Evolutionary conservation across 2,888 invertebrate genomes (phyloP).

Genomic region (Sesia bembeciformis): DNA sequence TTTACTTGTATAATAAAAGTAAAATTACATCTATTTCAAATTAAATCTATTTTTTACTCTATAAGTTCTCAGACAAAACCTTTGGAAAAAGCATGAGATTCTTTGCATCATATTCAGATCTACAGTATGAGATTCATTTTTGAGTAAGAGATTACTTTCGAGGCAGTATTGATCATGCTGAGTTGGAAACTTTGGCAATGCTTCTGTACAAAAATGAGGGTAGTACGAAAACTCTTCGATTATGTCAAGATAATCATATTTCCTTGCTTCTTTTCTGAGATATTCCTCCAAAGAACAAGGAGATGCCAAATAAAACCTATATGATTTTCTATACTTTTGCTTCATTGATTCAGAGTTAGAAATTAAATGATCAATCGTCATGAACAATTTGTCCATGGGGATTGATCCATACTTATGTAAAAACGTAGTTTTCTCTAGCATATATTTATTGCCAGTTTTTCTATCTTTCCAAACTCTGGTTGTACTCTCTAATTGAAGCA

Average conservation of each 20-base stretch:
- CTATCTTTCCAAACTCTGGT: constrained; percentile 71
- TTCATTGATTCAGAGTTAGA: constrained; percentile 74
- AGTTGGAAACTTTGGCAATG: constrained; percentile 75
- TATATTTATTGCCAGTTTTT: constrained; percentile 76
- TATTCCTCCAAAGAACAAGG: constrained; percentile 79
- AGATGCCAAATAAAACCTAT: constrained; percentile 80
- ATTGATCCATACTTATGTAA: constrained; percentile 82
- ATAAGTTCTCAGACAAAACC: constrained; percentile 60
- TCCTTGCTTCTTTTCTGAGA: constrained; percentile 55
- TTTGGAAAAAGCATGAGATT: constrained; percentile 55
- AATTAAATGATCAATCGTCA: constrained; percentile 71
- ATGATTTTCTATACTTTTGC: constrained; percentile 68
- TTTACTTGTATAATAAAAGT: too few species aligned
- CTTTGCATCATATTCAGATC: constrained; percentile 53
- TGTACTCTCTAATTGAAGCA: constrained; percentile 80
- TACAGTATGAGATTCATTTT: constrained; percentile 44
- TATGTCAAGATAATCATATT: constrained; percentile 59
- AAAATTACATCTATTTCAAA: neutral
- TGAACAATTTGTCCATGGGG: constrained; percentile 69
- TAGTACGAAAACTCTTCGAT: constrained; percentile 76
- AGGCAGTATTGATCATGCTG: constrained; percentile 42
- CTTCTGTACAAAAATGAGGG: constrained; percentile 86
- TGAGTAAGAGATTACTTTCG: constrained; percentile 17
- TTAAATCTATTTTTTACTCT: constrained; percentile 30
- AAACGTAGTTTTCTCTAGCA: constrained; percentile 78